These are phyloP conservation scores for Lucifuga dentata DNA, from an alignment of 2,113 vertebrate genomes.

Conservation along the genomic window DNA sequence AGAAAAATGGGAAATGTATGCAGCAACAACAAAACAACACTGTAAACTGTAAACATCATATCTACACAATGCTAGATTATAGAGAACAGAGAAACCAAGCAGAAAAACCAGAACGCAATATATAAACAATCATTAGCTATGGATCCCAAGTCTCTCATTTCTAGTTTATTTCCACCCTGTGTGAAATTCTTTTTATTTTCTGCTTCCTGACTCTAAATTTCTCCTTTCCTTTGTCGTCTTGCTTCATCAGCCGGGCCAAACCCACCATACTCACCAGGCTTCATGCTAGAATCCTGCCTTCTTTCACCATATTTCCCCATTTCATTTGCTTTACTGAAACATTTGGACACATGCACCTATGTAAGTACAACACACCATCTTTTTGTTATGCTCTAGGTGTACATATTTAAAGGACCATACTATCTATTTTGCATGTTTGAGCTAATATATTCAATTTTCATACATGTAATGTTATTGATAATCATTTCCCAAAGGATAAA, in stretches of 20 bases:
- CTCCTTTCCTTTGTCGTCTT: constrained; percentile 5
- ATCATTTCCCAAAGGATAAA: too few relatives aligned
- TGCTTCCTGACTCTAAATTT: constrained; percentile 21
- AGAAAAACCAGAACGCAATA: constrained; percentile 34
- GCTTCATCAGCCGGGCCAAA: constrained; percentile 1
- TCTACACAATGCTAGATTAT: constrained; percentile 15
- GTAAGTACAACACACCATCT: constrained; percentile 42
- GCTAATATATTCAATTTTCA: too few relatives aligned
- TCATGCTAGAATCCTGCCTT: constrained; percentile 8
- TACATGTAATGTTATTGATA: too few relatives aligned
- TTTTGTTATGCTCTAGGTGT: constrained; percentile 50
- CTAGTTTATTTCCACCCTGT: constrained; percentile 14
- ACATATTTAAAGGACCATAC: too few relatives aligned
- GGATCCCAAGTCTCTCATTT: constrained; percentile 11
- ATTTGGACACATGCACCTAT: constrained; percentile 44
- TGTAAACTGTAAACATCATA: constrained; percentile 10
- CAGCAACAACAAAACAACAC: constrained; percentile 22
- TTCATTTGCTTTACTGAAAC: constrained; percentile 1
- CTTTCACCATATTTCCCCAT: constrained; percentile 4
- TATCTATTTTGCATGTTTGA: too few relatives aligned
- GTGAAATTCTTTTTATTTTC: constrained; percentile 46
- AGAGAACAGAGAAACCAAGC: constrained; percentile 32
- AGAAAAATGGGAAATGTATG: constrained; percentile 10
- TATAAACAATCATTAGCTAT: constrained; percentile 52
- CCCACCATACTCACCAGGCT: background rate